A percentile compares a stretch with the other conserved stretches of the same genome.
Conservation (phyloP, 2,797 vertebrate species). For the Nannoperca australis region DNA sequence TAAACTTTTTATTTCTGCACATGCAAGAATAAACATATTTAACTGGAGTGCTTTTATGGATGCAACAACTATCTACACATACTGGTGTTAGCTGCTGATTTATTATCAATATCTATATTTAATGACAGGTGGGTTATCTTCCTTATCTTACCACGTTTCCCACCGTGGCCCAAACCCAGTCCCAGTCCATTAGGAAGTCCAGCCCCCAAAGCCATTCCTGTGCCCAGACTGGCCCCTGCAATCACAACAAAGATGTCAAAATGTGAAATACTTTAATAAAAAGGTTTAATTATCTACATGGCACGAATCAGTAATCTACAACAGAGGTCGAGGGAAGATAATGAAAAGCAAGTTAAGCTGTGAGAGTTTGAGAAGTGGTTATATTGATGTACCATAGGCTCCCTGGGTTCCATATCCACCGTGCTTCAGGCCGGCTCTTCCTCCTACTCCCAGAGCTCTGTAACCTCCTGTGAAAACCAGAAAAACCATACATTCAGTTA, state of each 20-base stretch:
- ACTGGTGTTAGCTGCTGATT: neutral
- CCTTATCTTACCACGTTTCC: constrained; percentile 69
- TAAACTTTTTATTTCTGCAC: neutral
- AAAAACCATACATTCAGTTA: neutral
- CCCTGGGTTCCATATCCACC: constrained; percentile 69
- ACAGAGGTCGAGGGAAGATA: neutral
- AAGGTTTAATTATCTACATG: neutral
- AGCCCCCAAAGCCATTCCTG: constrained; percentile 67
- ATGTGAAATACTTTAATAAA: neutral
- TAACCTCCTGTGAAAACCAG: constrained; percentile 67
- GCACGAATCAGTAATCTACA: neutral
- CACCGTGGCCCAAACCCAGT: constrained; percentile 60
- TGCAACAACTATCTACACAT: neutral
- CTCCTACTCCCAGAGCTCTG: constrained; percentile 71
- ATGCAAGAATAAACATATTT: neutral
- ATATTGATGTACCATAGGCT: constrained; percentile 65
- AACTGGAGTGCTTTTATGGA: neutral
- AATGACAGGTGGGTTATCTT: too few species aligned
- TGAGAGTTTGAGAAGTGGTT: neutral
- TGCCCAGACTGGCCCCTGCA: constrained; percentile 71
- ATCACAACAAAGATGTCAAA: neutral
- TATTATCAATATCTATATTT: neutral
- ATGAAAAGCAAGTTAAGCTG: neutral
- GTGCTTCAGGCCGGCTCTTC: constrained; percentile 70
- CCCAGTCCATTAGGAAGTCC: constrained; percentile 71